Evolutionary conservation across 1,140 invertebrate genomes (phyloP), one percentile per base, ranked within the genome.

Genomic region (Pseudomyrmex pallidus): DNA sequence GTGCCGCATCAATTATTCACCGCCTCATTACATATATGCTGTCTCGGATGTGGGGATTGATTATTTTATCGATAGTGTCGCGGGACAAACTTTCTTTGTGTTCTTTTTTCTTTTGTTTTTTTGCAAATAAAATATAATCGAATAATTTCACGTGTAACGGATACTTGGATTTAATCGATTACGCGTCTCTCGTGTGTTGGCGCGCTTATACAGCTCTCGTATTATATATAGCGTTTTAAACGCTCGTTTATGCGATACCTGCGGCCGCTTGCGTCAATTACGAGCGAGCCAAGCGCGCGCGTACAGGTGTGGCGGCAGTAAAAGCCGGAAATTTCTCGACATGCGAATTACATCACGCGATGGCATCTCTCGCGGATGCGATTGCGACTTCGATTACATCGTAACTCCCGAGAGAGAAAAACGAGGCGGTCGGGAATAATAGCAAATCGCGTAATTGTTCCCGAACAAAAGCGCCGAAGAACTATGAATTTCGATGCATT

Each of bases 1-100:
- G 17, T n/a, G n/a, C 13, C 20, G 66, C 66, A 70, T 72, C 54
- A 80, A 80, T 80, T 70, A 80, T 80, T 72, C 44, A 15, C 5
- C 20, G 35, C 12, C 35, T 70, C 44, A 3, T 80, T 57, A 46
- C 54, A 22, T 57, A 46, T 22, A 22, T 22, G 20, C 44, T 59
- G 76, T 22, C 50, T 50, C 48, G 35, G 35, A 70, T 48, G 13
- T 70, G 54, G 1, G 4, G 48, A 20, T 54, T 70, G 46, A 68
- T 78, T 78, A 77, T 78, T 70, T n/a, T 56, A 35, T 20, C 9
- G 50, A 12, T n/a, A 8, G 17, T 64, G 13, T 64, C 46, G 25
- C 12, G 52, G 57, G n/a, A 20, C 12, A 20, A 20, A 44, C 10
- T 56, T 46, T 9, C 4, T 35, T 20, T 5, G 17, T 10, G 10